Base-by-base conservation (phyloP, 2,113 vertebrate genomes). In the Neotoma lepida region DNA sequence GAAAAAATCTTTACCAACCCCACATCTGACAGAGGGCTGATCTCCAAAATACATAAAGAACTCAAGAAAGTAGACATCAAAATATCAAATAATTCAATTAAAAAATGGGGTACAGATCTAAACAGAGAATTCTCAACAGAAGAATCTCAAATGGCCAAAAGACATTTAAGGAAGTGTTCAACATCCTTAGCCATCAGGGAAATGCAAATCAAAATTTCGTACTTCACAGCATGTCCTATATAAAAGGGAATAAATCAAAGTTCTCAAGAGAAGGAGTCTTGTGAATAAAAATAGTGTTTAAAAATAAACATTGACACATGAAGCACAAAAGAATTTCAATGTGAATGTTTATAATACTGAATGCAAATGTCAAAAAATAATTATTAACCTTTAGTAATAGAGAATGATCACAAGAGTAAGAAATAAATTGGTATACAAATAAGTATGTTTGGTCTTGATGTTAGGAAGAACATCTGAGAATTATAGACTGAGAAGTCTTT, bases 381-480 rank as follows among this genome's bases (percentile, higher is more conserved):
- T 89, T 63, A 41, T 28, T 85, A 86, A 86, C 41, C 17, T 46
- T 61, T 49, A 68, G 44, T 49, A 68, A 20, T 86, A 68, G 68
- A 70, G 61, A 68, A 44, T 81, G 9, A 80, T 89, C 51, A 82
- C 22, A 84, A 10, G 30, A 14, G 93, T 39, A 35, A 94, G 24
- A 68, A 12, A 6, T n/a, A 30, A 39, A 2, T n/a, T 82, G 12
- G 2, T 4, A 33, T 81, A 86, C 66, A 56, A 84, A 85, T 41
- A 56, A 56, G 20, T 76, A 46, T 8, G 70, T 70, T 86, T 61
- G 35, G 33, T 64, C 28, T 93, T 95, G 35, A 70, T 7, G 39
- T 73, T 66, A 90, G n/a, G 82, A 89, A 89, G 56, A 77, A 94
- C 58, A 28, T 78, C 51, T 44, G 54, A 90, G 70, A 84, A 70